Conservation (phyloP, 2,888 invertebrate species). For the Halictus quadricinctus region DNA sequence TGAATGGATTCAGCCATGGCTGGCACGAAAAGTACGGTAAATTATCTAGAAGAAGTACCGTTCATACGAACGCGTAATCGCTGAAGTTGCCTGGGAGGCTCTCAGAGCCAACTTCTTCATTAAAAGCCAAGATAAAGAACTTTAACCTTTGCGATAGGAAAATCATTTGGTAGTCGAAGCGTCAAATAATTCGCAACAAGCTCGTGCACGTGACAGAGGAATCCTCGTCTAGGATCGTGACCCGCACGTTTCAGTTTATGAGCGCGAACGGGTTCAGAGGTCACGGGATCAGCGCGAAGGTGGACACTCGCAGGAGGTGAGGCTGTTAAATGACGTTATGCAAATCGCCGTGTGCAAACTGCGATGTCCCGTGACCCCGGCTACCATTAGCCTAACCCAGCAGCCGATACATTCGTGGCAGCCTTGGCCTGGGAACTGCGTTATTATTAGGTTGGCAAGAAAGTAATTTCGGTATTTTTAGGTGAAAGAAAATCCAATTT, state of each 20-base stretch:
- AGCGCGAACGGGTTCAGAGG: conserved; percentile 49
- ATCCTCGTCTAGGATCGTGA: conserved; percentile 33
- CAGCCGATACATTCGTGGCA: conserved; percentile 31
- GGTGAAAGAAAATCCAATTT: too few species aligned
- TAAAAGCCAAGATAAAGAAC: neutral
- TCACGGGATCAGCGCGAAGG: conserved; percentile 60
- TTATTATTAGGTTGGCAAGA: too few species aligned
- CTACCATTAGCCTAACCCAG: conserved; percentile 51
- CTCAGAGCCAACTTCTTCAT: neutral
- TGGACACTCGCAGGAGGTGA: conserved; percentile 30
- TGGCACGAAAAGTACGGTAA: neutral
- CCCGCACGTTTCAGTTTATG: conserved; percentile 59
- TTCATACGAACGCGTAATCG: too few species aligned
- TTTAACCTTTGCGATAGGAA: neutral
- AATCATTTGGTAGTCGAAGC: neutral
- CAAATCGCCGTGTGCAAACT: conserved; percentile 56
- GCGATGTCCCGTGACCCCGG: conserved; percentile 61
- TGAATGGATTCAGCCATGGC: too few species aligned
- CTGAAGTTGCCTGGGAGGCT: too few species aligned
- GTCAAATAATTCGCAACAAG: neutral
- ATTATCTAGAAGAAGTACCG: neutral
- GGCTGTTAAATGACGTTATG: conserved; percentile 61
- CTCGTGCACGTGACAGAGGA: conserved; percentile 43
- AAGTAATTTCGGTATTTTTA: too few species aligned
- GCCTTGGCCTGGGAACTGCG: conserved; percentile 59